These are phyloP conservation scores for Xenopus borealis DNA, from an alignment of 2,113 vertebrate genomes.

Conservation along the genomic window DNA sequence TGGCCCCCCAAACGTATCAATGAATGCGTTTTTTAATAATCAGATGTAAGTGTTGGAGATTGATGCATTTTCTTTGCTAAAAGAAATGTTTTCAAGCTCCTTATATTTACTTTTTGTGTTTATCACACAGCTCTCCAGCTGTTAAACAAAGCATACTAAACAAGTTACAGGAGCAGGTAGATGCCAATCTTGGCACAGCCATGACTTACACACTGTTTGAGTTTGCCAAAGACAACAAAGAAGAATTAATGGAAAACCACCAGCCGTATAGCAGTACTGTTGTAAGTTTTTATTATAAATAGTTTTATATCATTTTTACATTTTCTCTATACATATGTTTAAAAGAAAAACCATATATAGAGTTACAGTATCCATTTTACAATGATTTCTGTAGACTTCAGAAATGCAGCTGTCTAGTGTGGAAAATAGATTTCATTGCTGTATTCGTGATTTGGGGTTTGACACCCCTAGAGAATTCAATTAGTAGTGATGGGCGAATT, in stretches of 20 bases:
- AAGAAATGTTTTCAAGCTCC: neutral
- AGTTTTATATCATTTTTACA: constrained; percentile 20
- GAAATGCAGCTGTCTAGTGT: no score
- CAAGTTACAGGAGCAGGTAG: constrained; percentile 84
- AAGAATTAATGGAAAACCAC: constrained; percentile 88
- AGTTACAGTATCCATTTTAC: no score
- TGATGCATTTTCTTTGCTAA: neutral
- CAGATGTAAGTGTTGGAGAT: constrained; percentile 75
- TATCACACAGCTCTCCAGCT: constrained; percentile 67
- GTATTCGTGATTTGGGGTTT: no score
- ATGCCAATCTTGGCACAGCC: constrained; percentile 85
- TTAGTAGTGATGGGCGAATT: no score
- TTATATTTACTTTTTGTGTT: constrained; percentile 18
- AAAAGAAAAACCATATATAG: no score
- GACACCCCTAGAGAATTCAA: no score
- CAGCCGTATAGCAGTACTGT: constrained; percentile 69
- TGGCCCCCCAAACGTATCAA: constrained; percentile 80
- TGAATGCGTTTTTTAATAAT: constrained; percentile 96
- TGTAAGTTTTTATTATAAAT: constrained; percentile 64
- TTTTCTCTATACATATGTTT: no score
- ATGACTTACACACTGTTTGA: constrained; percentile 97
- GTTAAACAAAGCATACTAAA: constrained; percentile 81
- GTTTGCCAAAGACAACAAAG: constrained; percentile 94
- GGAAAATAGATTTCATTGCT: no score
- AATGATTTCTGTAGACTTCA: no score